Evolutionary conservation across 2,888 invertebrate genomes (phyloP), one percentile per base, ranked within the genome.

Genomic region (Ditula angustiorana): DNA sequence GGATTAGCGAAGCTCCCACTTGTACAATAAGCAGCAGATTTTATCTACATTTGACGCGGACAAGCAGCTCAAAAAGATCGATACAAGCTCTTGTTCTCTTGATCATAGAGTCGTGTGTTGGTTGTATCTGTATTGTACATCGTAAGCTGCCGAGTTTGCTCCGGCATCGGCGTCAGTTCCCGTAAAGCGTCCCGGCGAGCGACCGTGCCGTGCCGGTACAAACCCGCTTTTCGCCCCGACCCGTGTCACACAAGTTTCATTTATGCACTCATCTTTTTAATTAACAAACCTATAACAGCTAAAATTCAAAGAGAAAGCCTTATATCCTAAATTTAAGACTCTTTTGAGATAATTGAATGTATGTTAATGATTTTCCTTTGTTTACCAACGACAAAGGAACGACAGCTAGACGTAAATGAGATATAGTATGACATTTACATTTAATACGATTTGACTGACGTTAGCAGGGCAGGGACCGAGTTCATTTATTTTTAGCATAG

Each of bases 301-400:
- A 10, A 10, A 41, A 19, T 37, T 19, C 1, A 8, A 10, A 4
- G 19, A 41, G 10, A 41, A 41, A 19, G 19, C 10, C 10, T 8
- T 41, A 10, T 3, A 41, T 19, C 1, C 5, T 3, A 10, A 19
- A 4, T 24, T 24, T 10, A 5, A n/a, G 33, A 26, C 21, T 33
- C 30, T 44, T 16, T 5, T 8, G 16, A 47, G 10, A 47, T 28
- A 23, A n/a, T 28, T 21, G 23, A 11, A 5, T 41, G 21, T 28
- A 28, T 53, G 57, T 26, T 52, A 63, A 58, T 64, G 53, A 47
- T 59, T 64, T 64, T 59, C 47, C 53, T 64, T 64, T 64, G 64
- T 59, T 59, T 64, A 64, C 35, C 44, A 16, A 55, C 23, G 53
- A 47, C 55, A 61, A 53, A 44, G 52, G 46, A 7, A 37, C 5